Base-by-base conservation (phyloP, 2,113 vertebrate genomes). In the Ptilonorhynchus violaceus region DNA sequence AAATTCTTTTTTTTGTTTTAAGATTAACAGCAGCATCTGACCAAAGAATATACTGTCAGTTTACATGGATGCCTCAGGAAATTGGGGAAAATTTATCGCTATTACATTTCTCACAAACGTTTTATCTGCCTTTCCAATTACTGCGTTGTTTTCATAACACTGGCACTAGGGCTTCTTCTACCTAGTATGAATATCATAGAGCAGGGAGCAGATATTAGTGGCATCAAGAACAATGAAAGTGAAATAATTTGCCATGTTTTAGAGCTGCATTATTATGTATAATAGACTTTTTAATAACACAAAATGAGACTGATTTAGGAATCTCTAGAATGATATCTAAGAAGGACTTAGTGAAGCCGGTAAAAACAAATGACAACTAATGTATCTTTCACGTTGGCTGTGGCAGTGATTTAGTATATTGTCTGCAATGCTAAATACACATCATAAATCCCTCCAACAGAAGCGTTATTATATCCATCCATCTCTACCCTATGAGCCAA, bases 391-490 rank as follows among this genome's bases (percentile, higher is more conserved):
- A 97, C 60, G 27, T 96, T 97, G 93, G 85, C 85, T 78, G 47
- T 97, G 97, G 90, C 97, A 98, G 84, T 98, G 98, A 98, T 98
- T 96, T 97, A 98, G 97, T 94, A 31, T 92, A 93, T 97, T 98
- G 97, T 98, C 98, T 97, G 70, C 72, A 60, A 97, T 89, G 90
- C 97, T 98, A 98, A 98, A 97, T 97, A 98, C 93, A 97, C 74
- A 97, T 96, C 98, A 98, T 98, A 98, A 98, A 98, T 98, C 97
- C 97, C 96, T 97, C 95, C 95, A 97, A 78, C 85, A 97, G 94
- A 95, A 97, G 58, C 12, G 60, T 97, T 96, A 98, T 97, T 98
- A 96, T 98, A 77, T 97, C 98, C 98, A 98, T 98, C 97, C 95
- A 98, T 98, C 97, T 98, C 92, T 95, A 97, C 94, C 60, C 72